These are phyloP conservation scores for Neocloeon triangulifer DNA, from an alignment of 1,140 invertebrate genomes.

Conservation along the genomic window DNA sequence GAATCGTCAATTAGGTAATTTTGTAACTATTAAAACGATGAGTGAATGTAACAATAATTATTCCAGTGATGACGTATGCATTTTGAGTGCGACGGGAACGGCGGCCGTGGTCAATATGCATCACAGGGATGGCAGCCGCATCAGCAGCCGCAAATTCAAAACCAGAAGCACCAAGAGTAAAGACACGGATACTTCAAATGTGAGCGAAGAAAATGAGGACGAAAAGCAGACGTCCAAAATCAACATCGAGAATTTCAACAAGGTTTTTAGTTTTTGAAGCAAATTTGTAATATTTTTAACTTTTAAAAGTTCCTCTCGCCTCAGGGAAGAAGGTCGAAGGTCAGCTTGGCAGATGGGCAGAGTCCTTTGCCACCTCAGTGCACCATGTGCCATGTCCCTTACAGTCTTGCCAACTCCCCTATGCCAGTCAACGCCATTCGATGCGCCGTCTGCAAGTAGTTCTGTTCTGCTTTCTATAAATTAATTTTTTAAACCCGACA, in stretches of 20 bases:
- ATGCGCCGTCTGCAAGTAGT: constrained; percentile 44
- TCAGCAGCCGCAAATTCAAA: constrained; percentile 10
- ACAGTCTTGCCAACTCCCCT: constrained; percentile 41
- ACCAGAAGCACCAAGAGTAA: constrained; percentile 15
- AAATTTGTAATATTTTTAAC: no score
- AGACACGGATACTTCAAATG: constrained; percentile 1
- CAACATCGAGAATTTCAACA: neutral
- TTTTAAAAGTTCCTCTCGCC: no score
- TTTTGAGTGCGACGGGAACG: constrained; percentile 80
- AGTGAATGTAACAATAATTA: constrained; percentile 2
- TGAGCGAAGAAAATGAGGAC: constrained; percentile 1
- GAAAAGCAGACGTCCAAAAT: no score
- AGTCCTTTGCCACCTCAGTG: constrained; percentile 14
- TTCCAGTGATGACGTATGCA: constrained; percentile 77
- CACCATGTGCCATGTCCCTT: constrained; percentile 58
- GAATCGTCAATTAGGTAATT: constrained; percentile 67
- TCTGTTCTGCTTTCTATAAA: neutral
- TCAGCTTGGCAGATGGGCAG: constrained; percentile 1
- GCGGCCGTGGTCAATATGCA: constrained; percentile 69
- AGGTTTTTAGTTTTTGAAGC: no score
- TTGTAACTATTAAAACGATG: neutral
- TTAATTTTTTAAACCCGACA: constrained; percentile 5
- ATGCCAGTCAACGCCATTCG: constrained; percentile 38
- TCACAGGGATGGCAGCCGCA: no score
- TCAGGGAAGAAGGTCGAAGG: no score